Conservation (phyloP, 2,888 invertebrate species). For the Pocota personata region DNA sequence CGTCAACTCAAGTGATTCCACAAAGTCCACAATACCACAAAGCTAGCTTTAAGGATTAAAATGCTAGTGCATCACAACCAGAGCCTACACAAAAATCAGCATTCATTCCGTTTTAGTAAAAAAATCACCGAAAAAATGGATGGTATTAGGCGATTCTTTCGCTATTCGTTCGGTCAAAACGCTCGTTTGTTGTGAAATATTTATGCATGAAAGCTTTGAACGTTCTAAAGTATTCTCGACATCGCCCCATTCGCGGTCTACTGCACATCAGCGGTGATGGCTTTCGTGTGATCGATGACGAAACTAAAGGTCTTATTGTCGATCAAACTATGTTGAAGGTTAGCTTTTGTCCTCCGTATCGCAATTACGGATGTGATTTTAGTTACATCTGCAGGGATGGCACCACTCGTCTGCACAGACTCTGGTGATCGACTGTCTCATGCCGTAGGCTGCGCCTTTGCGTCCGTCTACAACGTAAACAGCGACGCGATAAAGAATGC, state of each 20-base stretch:
- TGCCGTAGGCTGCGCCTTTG: conserved; percentile 99
- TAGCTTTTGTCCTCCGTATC: conserved; percentile 99
- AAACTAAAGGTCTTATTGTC: conserved; percentile 98
- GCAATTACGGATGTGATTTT: conserved; percentile 97
- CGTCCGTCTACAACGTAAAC: conserved; percentile 99
- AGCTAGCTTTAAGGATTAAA: too few relatives aligned
- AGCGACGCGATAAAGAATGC: conserved; percentile 98
- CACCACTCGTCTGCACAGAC: conserved; percentile 97
- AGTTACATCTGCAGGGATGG: conserved; percentile 99
- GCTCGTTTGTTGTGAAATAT: conserved; percentile 99
- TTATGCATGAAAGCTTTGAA: conserved; percentile 99
- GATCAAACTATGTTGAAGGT: conserved; percentile 99
- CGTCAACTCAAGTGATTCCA: too few relatives aligned
- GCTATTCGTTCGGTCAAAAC: conserved; percentile 96
- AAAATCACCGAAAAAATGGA: conserved; percentile 92
- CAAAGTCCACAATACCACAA: too few relatives aligned
- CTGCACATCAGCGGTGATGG: conserved; percentile 97
- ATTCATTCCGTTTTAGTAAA: conserved; percentile 84
- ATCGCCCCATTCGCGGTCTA: conserved; percentile 94
- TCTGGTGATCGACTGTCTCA: conserved; percentile 98
- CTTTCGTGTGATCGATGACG: conserved; percentile 98
- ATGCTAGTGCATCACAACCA: too few relatives aligned
- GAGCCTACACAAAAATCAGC: conserved; percentile 87
- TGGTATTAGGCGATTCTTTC: conserved; percentile 93
- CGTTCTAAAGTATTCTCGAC: conserved; percentile 95